Evolutionary conservation across 2,113 vertebrate genomes (phyloP), one percentile per base, ranked within the genome.

Genomic region (Boleophthalmus pectinirostris): DNA sequence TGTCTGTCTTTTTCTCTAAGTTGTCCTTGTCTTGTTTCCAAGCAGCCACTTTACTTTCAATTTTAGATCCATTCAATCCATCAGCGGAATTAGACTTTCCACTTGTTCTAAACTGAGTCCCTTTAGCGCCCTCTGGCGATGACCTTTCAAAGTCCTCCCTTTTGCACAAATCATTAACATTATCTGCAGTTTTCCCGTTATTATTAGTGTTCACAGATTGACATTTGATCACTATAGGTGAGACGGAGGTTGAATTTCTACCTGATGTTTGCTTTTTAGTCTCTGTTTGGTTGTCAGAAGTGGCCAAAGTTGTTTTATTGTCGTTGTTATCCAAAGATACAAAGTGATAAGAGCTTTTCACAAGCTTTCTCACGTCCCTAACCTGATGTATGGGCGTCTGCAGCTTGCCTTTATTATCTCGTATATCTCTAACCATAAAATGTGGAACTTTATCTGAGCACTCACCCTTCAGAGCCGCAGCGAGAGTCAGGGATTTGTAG

Each of bases 221-320:
- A 85, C 95, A 98, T 47, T 94, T 98, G 38, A 98, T 98, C n/a
- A 99, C 94, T 60, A 98, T 93, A 0, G 97, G 97, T 8, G 96
- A 96, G 33, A 94, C 88, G 0, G 95, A 89, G 18, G 92, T 81
- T 0, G 84, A 0, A 70, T 88, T 63, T 71, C 92, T 1, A 25
- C 86, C 63, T 7, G 88, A 67, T n/a, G 84, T 77, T 70, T 92
- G 92, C 80, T 92, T 95, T 43, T 93, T 95, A 38, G 92, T 90
- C 53, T 96, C 95, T 0, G 81, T 1, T 5, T 88, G 72, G 6
- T 89, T 91, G 71, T 95, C 95, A 1, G 90, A 78, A 47, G 13
- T 91, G 67, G 21, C 89, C 79, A 78, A 18, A 57, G 18, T 88
- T 79, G 82, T 83, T 92, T 84, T 90, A 6, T 33, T 69, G 33